Conservation (phyloP, 2,888 invertebrate species). For the Neoaliturus tenellus region DNA sequence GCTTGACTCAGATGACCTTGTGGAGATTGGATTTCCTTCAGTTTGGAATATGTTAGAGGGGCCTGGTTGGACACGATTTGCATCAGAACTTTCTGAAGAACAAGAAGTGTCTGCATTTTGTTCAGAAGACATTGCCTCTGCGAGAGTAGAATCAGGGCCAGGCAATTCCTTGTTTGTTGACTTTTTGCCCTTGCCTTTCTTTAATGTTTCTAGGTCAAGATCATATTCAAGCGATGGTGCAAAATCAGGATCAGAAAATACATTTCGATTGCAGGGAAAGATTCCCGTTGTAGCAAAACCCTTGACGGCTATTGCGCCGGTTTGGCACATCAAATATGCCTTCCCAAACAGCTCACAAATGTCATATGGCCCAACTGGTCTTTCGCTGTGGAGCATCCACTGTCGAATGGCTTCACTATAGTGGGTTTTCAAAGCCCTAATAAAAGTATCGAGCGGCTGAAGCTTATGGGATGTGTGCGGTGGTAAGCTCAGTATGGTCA, state of each 20-base stretch:
- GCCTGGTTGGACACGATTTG: too few relatives aligned
- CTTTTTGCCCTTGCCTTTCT: slow-evolving; percentile 26
- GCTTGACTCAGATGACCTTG: too few relatives aligned
- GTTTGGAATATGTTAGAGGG: too few relatives aligned
- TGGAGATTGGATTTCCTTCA: too few relatives aligned
- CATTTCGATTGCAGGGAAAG: slow-evolving; percentile 65
- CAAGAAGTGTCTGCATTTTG: background rate
- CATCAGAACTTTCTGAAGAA: too few relatives aligned
- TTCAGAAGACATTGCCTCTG: background rate
- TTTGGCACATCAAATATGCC: slow-evolving; percentile 66
- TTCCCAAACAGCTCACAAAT: slow-evolving; percentile 65
- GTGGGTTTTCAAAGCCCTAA: slow-evolving; percentile 54
- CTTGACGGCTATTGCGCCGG: slow-evolving; percentile 62
- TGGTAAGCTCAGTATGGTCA: slow-evolving; percentile 59
- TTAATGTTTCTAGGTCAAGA: slow-evolving; percentile 40
- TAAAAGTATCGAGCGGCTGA: slow-evolving; percentile 59
- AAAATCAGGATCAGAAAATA: slow-evolving; percentile 59
- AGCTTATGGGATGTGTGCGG: slow-evolving; percentile 56
- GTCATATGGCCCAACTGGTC: slow-evolving; percentile 62
- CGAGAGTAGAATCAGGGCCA: background rate
- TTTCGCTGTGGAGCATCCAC: slow-evolving; percentile 66
- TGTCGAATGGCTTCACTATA: slow-evolving; percentile 66
- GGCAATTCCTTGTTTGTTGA: slow-evolving; percentile 17
- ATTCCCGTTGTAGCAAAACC: slow-evolving; percentile 67
- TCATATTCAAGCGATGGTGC: background rate